Evolutionary conservation across 2,888 invertebrate species (phyloP).

Genomic region (Chesias legatella): DNA sequence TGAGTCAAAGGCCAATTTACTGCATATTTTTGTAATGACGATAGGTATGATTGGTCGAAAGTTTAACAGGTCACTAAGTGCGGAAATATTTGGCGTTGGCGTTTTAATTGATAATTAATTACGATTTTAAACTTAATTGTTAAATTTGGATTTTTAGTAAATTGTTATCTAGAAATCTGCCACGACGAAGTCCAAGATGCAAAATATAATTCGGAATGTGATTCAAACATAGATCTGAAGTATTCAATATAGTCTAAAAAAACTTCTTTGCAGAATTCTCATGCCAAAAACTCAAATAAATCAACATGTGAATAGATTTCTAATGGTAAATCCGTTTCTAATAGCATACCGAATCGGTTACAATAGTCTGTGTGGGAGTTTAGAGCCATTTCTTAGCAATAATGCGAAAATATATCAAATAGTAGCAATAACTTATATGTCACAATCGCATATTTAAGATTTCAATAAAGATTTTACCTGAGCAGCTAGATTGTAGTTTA

Average conservation of each 20-base stretch:
- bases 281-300: slow-evolving; percentile 7
- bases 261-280: slow-evolving; percentile 3
- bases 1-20: slow-evolving; percentile 13
- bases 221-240: too few relatives aligned
- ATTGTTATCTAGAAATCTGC: too few relatives aligned
- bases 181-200: too few relatives aligned
- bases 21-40: slow-evolving; percentile 7
- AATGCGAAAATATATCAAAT: too few relatives aligned
- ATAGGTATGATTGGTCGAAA: slow-evolving; percentile 3
- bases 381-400: slow-evolving; percentile 3
- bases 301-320: slow-evolving; percentile 22
- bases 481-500: too few relatives aligned
- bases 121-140: neutral
- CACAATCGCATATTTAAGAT: too few relatives aligned
- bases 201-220: too few relatives aligned
- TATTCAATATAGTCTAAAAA: too few relatives aligned
- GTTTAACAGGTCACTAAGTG: slow-evolving; percentile 1
- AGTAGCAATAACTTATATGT: too few relatives aligned
- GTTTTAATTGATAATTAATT: neutral
- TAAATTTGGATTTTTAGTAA: too few relatives aligned
- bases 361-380: slow-evolving; percentile 20
- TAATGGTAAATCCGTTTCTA: slow-evolving; percentile 15
- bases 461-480: too few relatives aligned
- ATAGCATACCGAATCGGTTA: slow-evolving; percentile 21
- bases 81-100: neutral